Base-by-base conservation (phyloP, 2,888 invertebrate species). In the Oeneis ivallda region DNA sequence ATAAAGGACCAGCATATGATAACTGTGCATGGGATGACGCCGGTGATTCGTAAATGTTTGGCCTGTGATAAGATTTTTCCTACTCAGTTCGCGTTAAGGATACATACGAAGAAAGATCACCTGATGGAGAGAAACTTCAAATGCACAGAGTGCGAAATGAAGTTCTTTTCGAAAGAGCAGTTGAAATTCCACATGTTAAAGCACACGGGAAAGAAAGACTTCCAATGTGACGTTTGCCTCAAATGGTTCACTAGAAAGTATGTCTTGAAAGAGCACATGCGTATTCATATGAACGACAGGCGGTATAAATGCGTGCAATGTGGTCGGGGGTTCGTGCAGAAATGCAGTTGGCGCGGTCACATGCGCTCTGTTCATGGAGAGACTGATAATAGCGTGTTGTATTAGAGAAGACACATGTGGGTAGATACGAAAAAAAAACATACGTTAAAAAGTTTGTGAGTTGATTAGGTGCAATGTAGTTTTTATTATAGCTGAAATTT, bases 211-310 rank as follows among this genome's bases (percentile, higher is more conserved):
- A 43, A 65, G 50, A 68, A 62, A 26, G 62, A 64, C 1, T 76
- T 75, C 34, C 70, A 76, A 19, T 81, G 81, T 61, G 76, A 77
- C 1, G 71, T 75, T 6, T 80, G 79, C 50, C 65, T 69, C 2
- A 76, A 76, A 65, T 64, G 75, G 17, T 78, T 74, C 50, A 69
- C 70, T 6, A 70, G 74, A 13, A 73, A 75, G 45, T 73, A 70
- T 41, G 73, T 71, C 7, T 67, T 72, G 65, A 72, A 68, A 19
- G 70, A 69, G 4, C 88, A 88, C 71, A 84, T 87, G 85, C 59
- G 87, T 17, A 88, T 87, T 57, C 88, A 88, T 61, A 82, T 82
- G 6, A 83, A 86, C 10, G 86, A 86, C 68, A 78, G 86, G 7
- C 26, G 86, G 8, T 86, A 86, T 19, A 80, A 82, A 15, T 87